phyloP scores from a whole-genome alignment of 2,113 vertebrate species.

The Alosa alosa region DNA sequence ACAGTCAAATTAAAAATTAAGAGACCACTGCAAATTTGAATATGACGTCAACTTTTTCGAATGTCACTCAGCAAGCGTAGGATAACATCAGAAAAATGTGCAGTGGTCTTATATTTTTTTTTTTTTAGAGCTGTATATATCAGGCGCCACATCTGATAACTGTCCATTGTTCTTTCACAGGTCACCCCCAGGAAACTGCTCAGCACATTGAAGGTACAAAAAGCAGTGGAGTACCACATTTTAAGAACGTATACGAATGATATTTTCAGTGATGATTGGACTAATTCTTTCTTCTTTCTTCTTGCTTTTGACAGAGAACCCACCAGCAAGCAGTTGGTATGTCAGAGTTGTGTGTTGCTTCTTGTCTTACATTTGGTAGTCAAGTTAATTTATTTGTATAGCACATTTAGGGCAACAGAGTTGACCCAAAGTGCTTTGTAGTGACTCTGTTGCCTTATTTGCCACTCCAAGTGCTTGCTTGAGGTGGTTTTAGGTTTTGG shows the following conservation, averaged over 20 bases:
- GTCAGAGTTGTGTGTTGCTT: neutral
- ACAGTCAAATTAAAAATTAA: too few species aligned
- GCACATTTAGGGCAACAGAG: too few species aligned
- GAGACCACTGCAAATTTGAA: too few species aligned
- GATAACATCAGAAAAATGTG: too few species aligned
- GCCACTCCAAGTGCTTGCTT: neutral
- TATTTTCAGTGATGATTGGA: neutral
- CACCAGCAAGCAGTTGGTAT: neutral
- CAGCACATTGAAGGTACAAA: conserved; percentile 69
- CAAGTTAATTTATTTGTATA: too few species aligned
- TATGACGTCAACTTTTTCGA: too few species aligned
- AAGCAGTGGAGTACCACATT: neutral
- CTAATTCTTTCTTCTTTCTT: neutral
- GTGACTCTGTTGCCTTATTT: neutral
- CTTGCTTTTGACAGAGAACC: neutral
- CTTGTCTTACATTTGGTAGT: neutral
- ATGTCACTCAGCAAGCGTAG: too few species aligned
- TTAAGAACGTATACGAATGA: neutral
- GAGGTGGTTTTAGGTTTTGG: too few species aligned
- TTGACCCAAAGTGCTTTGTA: neutral
- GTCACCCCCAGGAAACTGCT: conserved; percentile 77
- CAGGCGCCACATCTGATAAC: neutral
- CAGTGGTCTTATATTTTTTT: too few species aligned
- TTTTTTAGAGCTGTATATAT: too few species aligned
- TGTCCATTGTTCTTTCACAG: conserved; percentile 43